Base-by-base conservation (phyloP, 2,888 invertebrate genomes). In the Lasiommata megera region DNA sequence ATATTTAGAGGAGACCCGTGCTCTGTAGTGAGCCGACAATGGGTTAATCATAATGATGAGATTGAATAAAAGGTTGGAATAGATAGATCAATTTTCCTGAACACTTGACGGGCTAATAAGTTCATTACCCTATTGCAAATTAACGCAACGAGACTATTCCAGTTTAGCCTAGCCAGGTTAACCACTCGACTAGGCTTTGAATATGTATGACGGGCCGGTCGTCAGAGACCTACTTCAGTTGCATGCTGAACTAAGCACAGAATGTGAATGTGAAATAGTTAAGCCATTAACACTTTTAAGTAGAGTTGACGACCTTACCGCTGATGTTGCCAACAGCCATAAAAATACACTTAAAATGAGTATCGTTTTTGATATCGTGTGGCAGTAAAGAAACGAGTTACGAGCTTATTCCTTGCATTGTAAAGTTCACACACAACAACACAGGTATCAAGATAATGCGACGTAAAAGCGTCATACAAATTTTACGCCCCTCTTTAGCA, bases 61-160 rank as follows among this genome's bases (percentile, higher is more conserved):
- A n/a, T n/a, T n/a, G n/a, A n/a, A n/a, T n/a, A n/a, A n/a, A n/a
- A n/a, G n/a, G n/a, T n/a, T n/a, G n/a, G n/a, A n/a, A n/a, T n/a
- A n/a, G n/a, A n/a, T n/a, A n/a, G n/a, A n/a, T n/a, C n/a, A n/a
- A n/a, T n/a, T n/a, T n/a, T n/a, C n/a, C n/a, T n/a, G n/a, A n/a
- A n/a, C n/a, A n/a, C n/a, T n/a, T n/a, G n/a, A n/a, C n/a, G n/a
- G n/a, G n/a, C n/a, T n/a, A n/a, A n/a, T 53, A 23, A 54, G 47
- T 41, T n/a, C 18, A 18, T 48, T 48, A 12, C 18, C 17, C 18
- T 34, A 31, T 8, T 16, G 44, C n/a, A 31, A 46, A 46, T 50
- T 52, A 52, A 55, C 65, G 73, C 68, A 72, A 72, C 70, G 62
- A 67, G 65, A 53, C 56, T 44, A 43, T 57, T 58, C 31, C 43